Base-by-base conservation (phyloP, 92 coral and sea anemone genomes). In the Chrysogorgia sp. region DNA sequence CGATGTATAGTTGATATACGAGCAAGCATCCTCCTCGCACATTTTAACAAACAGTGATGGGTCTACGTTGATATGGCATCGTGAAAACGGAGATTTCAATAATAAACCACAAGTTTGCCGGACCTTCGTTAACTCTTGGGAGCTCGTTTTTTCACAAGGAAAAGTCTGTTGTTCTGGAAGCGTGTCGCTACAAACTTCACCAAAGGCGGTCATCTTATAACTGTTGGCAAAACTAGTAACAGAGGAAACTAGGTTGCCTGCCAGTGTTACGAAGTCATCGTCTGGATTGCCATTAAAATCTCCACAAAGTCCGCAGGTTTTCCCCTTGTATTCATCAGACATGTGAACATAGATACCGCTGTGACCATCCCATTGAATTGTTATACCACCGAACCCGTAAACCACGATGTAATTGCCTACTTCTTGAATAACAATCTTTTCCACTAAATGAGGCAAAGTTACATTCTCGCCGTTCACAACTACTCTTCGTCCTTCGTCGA, bases 301-400 rank as follows among this genome's bases (percentile, higher is more conserved):
- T 37, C 97, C 97, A 81, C 97, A 92, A n/a, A 92, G 84, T 2
- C 97, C 97, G 40, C 97, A 92, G 24, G 97, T 92, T 26, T 76
- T 90, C 82, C 90, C 88, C 56, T 81, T 79, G 85, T 92, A 91
- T 68, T 90, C 83, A 67, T 85, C 77, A 4, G 91, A 74, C 63
- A 92, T 83, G 71, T 82, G 94, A 25, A 88, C 80, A 79, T 90
- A 92, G 29, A 92, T 83, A 26, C 87, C 80, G 74, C 85, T 86
- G 32, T 69, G 89, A 0, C 97, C 97, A 59, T 92, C 97, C 92
- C 97, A 92, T 31, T 88, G 80, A 37, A 92, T 89, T 0, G 91
- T 86, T 43, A 92, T 79, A 55, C 94, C 97, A 77, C 86, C 87
- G 79, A 87, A 89, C 25, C 97, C 97, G 21, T 92, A 88, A n/a